A percentile compares a stretch with the other conserved stretches of the same genome.
Conservation (phyloP, 1,140 invertebrate species). For the Bombus haemorrhoidalis region DNA sequence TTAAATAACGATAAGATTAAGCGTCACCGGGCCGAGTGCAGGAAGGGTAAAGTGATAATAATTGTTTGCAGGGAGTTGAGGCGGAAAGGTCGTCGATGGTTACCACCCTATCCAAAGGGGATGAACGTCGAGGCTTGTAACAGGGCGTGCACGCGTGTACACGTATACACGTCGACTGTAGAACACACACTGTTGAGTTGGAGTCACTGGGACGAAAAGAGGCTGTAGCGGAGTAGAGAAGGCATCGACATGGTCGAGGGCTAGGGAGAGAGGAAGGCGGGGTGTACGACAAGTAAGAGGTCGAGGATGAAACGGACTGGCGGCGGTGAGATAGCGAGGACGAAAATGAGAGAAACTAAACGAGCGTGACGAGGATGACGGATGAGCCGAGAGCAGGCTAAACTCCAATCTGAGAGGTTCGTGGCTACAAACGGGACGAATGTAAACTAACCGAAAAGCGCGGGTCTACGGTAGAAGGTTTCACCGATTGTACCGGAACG, state of each 20-base stretch:
- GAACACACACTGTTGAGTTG: neutral
- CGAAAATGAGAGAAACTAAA: slow-evolving; percentile 42
- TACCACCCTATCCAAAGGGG: slow-evolving; percentile 38
- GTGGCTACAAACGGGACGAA: slow-evolving; percentile 30
- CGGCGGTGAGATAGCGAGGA: slow-evolving; percentile 6
- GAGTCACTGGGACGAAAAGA: slow-evolving; percentile 35
- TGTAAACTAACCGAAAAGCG: slow-evolving; percentile 41
- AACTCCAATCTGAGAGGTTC: slow-evolving; percentile 48
- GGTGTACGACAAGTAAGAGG: slow-evolving; percentile 30
- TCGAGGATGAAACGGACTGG: slow-evolving; percentile 45
- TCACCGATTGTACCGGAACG: slow-evolving; percentile 17
- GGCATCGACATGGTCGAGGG: slow-evolving; percentile 20
- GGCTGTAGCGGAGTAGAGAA: slow-evolving; percentile 8
- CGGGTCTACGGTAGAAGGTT: slow-evolving; percentile 5
- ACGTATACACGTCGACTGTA: slow-evolving; percentile 19
- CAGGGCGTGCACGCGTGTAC: slow-evolving; percentile 5
- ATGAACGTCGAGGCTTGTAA: slow-evolving; percentile 23
- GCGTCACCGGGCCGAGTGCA: slow-evolving; percentile 67
- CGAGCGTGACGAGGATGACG: slow-evolving; percentile 42
- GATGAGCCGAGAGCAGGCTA: slow-evolving; percentile 19
- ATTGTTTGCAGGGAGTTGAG: slow-evolving; percentile 67
- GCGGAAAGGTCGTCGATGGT: slow-evolving; percentile 55
- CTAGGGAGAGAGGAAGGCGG: slow-evolving; percentile 11
- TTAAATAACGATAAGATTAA: slow-evolving; percentile 72
- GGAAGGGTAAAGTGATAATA: slow-evolving; percentile 75